Percentiles rank a stretch among this genome's conserved stretches.
phyloP scores from a whole-genome alignment of 2,113 vertebrate species.

The Chloropsis hardwickii region DNA sequence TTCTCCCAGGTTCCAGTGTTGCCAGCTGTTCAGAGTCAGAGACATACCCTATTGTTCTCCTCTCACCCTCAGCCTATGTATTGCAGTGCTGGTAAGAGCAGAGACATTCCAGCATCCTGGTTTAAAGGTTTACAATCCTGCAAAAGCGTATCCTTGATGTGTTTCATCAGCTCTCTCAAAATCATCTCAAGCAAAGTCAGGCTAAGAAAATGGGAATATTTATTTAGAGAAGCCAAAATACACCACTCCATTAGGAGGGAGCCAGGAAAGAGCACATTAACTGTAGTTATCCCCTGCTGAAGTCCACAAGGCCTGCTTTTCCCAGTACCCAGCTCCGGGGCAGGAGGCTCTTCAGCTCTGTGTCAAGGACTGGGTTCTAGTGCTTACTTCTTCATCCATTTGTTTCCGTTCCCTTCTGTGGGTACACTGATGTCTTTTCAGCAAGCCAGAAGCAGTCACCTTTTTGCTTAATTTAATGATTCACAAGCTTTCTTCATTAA shows the following conservation, averaged over 20 bases:
- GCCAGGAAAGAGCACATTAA: background rate
- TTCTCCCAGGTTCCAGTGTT: background rate
- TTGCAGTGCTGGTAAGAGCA: background rate
- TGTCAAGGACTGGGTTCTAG: background rate
- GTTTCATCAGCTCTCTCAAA: background rate
- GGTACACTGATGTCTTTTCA: background rate
- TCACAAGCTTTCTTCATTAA: background rate
- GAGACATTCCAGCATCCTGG: background rate
- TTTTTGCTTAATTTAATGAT: background rate
- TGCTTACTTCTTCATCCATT: background rate
- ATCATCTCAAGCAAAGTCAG: background rate
- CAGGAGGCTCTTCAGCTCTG: background rate
- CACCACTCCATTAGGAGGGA: background rate
- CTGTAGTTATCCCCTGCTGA: background rate
- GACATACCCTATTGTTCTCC: background rate
- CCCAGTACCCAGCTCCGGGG: accelerated
- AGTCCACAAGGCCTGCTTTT: background rate
- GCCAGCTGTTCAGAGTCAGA: background rate
- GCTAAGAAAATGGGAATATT: background rate
- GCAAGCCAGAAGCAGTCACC: background rate
- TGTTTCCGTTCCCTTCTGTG: background rate
- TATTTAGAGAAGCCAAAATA: background rate
- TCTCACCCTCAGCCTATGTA: background rate
- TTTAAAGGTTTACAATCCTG: background rate
- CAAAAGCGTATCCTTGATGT: background rate